These are phyloP conservation scores for Flexamia atlantica DNA, from an alignment of 2,888 invertebrate species.

Conservation along the genomic window DNA sequence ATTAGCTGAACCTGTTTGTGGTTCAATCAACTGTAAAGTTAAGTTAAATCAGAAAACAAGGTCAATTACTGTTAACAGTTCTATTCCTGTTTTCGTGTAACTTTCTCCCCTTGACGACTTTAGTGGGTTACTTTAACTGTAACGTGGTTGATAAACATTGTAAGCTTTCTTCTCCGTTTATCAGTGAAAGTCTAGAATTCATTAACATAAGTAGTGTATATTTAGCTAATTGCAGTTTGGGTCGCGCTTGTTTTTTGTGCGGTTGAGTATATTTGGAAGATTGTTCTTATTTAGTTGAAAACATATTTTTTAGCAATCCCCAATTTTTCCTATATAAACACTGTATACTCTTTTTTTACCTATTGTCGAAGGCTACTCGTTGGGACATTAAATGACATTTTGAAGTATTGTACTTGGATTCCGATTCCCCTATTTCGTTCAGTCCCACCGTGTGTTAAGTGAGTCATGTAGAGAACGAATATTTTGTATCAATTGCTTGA, in stretches of 20 bases:
- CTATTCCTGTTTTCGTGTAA: not conserved
- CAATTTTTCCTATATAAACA: too few species aligned
- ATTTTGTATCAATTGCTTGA: too few species aligned
- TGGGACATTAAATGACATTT: too few species aligned
- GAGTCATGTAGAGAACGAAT: too few species aligned
- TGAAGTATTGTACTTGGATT: too few species aligned
- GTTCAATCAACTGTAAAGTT: not conserved
- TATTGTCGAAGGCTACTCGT: too few species aligned
- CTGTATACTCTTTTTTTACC: too few species aligned
- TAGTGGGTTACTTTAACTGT: not conserved
- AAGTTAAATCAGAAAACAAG: not conserved
- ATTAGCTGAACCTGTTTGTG: not conserved
- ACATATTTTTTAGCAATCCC: too few species aligned
- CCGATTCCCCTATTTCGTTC: too few species aligned
- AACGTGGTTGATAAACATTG: not conserved
- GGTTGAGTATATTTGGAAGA: not conserved
- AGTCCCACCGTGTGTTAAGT: too few species aligned
- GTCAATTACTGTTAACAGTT: conserved; percentile 8
- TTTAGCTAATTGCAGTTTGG: not conserved
- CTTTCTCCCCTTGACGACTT: not conserved
- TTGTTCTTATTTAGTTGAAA: too few species aligned
- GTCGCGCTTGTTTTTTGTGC: not conserved
- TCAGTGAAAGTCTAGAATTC: conserved; percentile 18
- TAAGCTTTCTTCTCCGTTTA: not conserved
- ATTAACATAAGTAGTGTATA: not conserved